These are phyloP conservation scores for Isoperla grammatica DNA, from an alignment of 2,888 invertebrate species.

Conservation along the genomic window DNA sequence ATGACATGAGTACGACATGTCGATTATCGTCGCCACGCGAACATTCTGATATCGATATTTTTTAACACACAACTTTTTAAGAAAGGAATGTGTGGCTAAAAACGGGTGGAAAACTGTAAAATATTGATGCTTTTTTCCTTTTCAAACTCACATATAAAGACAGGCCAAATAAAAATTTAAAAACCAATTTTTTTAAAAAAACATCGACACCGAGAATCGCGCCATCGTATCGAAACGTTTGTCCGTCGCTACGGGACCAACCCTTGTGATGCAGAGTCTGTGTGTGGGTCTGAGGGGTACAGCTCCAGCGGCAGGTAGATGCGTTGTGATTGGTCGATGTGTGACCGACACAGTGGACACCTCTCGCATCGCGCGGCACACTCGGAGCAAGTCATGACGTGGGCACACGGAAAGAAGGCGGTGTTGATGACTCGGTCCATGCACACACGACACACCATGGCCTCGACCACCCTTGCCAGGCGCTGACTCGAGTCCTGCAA, in stretches of 20 bases:
- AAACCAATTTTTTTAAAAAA: background rate
- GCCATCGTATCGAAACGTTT: background rate
- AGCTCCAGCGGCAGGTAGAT: constrained; percentile 55
- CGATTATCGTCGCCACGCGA: no score
- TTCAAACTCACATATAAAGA: no score
- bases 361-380: constrained; percentile 70
- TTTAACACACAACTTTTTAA: background rate
- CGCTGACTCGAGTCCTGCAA: constrained; percentile 51
- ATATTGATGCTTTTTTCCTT: no score
- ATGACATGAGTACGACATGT: no score
- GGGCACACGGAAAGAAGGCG: constrained; percentile 83
- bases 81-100: no score
- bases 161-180: background rate
- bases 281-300: constrained; percentile 14
- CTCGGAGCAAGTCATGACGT: constrained; percentile 71
- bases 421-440: constrained; percentile 80
- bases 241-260: background rate
- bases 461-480: constrained; percentile 53
- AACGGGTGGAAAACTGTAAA: no score
- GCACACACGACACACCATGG: constrained; percentile 79
- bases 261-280: background rate
- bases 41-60: background rate
- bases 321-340: constrained; percentile 62
- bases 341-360: constrained; percentile 70
- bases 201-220: background rate